Conservation (phyloP, 2,113 vertebrate species). For the Phodopus roborovskii region DNA sequence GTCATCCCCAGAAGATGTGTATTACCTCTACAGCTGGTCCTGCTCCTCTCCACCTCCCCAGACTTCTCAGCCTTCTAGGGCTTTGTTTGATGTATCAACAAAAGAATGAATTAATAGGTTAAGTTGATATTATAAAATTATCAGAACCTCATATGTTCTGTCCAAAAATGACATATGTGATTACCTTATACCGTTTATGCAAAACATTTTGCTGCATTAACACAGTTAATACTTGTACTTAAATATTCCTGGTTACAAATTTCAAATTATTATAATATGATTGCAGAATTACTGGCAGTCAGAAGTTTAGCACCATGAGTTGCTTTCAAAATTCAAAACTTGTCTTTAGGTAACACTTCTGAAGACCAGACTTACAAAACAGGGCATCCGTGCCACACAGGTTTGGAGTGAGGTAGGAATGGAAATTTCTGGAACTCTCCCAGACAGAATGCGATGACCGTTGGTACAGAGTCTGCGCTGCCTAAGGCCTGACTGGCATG, state of each 20-base stretch:
- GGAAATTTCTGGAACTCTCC: neutral
- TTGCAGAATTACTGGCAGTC: neutral
- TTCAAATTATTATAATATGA: neutral
- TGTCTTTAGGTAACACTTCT: neutral
- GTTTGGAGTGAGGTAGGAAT: neutral
- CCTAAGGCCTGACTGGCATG: neutral
- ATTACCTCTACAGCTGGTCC: neutral
- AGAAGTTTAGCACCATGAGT: neutral
- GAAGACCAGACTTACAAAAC: neutral
- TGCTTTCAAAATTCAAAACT: neutral
- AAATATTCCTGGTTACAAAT: neutral
- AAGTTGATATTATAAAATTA: neutral
- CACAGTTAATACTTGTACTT: slow-evolving; percentile 30
- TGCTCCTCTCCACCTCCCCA: neutral
- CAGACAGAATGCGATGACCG: neutral
- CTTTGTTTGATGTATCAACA: neutral
- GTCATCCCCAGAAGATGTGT: neutral
- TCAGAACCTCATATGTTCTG: neutral
- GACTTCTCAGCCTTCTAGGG: neutral
- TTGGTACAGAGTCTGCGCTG: neutral
- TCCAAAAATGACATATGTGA: neutral
- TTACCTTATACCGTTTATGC: neutral
- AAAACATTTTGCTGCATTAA: slow-evolving; percentile 5
- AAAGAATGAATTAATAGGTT: neutral
- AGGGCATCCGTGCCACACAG: neutral